Percentiles rank a stretch among this genome's conserved stretches.
phyloP scores from a whole-genome alignment of 2,113 vertebrate genomes.

The Ia io region DNA sequence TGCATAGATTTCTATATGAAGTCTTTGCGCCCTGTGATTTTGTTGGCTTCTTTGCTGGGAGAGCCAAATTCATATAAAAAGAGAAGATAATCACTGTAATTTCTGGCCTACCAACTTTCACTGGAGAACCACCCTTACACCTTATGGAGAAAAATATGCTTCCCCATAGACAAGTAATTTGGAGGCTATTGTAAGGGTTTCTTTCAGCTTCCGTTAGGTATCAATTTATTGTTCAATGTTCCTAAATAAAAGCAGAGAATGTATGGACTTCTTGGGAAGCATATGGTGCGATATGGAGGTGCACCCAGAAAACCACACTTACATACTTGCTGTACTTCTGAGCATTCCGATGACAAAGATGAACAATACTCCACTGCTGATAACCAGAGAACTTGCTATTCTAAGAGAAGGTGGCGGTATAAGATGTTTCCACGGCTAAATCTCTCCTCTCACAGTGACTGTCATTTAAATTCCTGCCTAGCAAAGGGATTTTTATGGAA shows the following conservation, averaged over 20 bases:
- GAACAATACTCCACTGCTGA: conserved; percentile 59
- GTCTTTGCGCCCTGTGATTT: neutral
- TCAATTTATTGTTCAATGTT: conserved; percentile 50
- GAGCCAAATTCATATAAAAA: conserved; percentile 24
- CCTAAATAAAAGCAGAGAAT: conserved; percentile 28
- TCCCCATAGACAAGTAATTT: conserved; percentile 30
- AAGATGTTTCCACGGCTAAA: conserved; percentile 73
- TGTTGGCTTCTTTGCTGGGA: conserved; percentile 19
- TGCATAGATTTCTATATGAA: neutral
- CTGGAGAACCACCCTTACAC: conserved; percentile 27
- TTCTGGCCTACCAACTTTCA: conserved; percentile 30
- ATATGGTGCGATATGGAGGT: neutral
- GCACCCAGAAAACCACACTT: neutral
- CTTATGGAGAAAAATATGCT: conserved; percentile 36
- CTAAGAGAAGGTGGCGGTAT: conserved; percentile 70
- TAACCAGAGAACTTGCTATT: conserved; percentile 69
- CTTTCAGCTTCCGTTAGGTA: conserved; percentile 11
- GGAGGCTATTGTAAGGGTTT: conserved; percentile 3
- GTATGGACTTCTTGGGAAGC: neutral
- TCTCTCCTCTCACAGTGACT: conserved; percentile 72
- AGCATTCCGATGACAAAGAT: conserved; percentile 35
- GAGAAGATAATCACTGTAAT: conserved; percentile 17
- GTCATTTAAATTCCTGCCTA: conserved; percentile 80
- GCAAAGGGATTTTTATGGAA: conserved; percentile 82
- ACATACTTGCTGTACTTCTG: conserved; percentile 13